Conservation (phyloP, 2,797 vertebrate species). For the Danio kyathit region DNA sequence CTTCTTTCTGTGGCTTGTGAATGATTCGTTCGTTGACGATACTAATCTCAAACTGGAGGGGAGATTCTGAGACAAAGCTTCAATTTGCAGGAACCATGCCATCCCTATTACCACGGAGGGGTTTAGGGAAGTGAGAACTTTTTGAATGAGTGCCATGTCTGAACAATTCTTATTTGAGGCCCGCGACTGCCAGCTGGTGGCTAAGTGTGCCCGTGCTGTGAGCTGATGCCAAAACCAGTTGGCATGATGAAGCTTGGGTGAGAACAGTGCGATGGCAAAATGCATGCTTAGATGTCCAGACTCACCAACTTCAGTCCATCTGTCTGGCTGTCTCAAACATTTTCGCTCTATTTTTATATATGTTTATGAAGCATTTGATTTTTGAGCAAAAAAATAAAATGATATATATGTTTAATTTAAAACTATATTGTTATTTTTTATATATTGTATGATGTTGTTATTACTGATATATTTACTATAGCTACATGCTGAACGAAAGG, state of each 20-base stretch:
- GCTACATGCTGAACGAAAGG: background rate
- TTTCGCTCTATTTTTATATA: background rate
- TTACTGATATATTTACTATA: background rate
- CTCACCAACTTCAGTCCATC: slow-evolving; percentile 34
- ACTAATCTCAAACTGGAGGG: slow-evolving; percentile 85
- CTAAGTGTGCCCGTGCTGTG: slow-evolving; percentile 82
- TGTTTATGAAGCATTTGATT: background rate
- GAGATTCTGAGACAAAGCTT: slow-evolving; percentile 83
- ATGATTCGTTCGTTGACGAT: slow-evolving; percentile 81
- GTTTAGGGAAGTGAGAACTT: slow-evolving; percentile 87
- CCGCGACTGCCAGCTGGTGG: slow-evolving; percentile 89
- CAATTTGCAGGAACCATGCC: slow-evolving; percentile 86
- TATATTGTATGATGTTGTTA: background rate
- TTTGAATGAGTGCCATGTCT: slow-evolving; percentile 88
- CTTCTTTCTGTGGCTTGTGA: slow-evolving; percentile 72
- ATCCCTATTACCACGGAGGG: slow-evolving; percentile 84
- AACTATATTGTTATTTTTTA: background rate
- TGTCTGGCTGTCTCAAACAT: slow-evolving; percentile 11
- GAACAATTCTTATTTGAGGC: slow-evolving; percentile 85
- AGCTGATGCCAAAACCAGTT: slow-evolving; percentile 81
- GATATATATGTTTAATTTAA: too few relatives aligned
- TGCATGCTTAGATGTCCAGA: slow-evolving; percentile 48
- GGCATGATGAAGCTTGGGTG: slow-evolving; percentile 77
- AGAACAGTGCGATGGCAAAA: slow-evolving; percentile 75
- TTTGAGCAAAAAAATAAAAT: background rate